Evolutionary conservation across 2,113 vertebrate genomes (phyloP).

Genomic region (Microcebus lehilahytsara): DNA sequence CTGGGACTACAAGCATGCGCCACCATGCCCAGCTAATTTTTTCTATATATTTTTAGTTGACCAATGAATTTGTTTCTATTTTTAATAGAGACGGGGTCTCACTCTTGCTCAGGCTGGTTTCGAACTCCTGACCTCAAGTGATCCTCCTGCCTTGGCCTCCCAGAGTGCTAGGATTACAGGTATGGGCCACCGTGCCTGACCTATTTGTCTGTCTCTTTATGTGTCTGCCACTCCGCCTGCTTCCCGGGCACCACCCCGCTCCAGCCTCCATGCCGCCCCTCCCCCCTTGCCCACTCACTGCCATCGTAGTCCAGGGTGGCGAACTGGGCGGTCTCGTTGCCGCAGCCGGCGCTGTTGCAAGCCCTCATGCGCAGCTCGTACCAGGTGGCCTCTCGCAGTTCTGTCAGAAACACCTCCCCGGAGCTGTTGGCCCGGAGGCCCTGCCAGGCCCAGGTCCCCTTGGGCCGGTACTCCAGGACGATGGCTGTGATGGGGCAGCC

Average conservation of each 20-base stretch:
- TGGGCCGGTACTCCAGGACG: constrained; percentile 94
- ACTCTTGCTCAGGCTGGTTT: too few species aligned
- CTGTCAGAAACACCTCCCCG: constrained; percentile 93
- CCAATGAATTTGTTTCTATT: too few species aligned
- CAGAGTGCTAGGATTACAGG: too few species aligned
- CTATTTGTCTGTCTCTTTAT: not conserved
- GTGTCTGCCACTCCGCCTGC: not conserved
- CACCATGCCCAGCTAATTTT: too few species aligned
- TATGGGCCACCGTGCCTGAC: too few species aligned
- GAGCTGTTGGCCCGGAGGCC: constrained; percentile 93
- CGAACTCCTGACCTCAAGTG: too few species aligned
- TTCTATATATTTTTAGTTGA: too few species aligned
- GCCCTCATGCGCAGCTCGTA: constrained; percentile 98
- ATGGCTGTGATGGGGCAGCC: constrained; percentile 96
- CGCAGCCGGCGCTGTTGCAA: constrained; percentile 98
- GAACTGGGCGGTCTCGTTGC: constrained; percentile 96
- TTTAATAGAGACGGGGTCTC: too few species aligned
- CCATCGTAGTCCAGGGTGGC: constrained; percentile 97
- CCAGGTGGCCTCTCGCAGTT: constrained; percentile 97
- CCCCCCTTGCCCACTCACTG: constrained; percentile 86
- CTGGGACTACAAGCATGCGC: too few species aligned
- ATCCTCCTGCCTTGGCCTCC: too few species aligned
- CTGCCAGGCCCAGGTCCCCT: constrained; percentile 97
- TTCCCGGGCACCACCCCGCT: not conserved
- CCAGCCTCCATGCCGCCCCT: fast-evolving